phyloP scores from a whole-genome alignment of 2,797 vertebrate species.

The Phaenicophaeus curvirostris region DNA sequence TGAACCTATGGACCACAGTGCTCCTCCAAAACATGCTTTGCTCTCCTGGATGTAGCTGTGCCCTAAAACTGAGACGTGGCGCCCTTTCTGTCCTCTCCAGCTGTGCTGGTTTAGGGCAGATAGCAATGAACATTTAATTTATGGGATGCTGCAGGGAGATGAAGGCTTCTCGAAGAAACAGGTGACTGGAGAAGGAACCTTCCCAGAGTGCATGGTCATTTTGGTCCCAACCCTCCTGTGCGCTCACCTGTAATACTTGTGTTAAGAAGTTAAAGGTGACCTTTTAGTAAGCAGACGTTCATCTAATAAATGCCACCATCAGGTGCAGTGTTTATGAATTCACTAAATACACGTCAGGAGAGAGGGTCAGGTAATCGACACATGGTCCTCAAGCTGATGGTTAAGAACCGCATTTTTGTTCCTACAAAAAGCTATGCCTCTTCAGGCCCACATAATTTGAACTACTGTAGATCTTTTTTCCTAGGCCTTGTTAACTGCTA shows the following conservation, averaged over 20 bases:
- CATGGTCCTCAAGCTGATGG: neutral
- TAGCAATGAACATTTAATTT: neutral
- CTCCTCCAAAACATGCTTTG: neutral
- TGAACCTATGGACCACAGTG: neutral
- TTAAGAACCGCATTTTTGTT: neutral
- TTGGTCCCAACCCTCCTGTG: neutral
- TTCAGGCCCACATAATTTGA: neutral
- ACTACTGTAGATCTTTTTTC: neutral
- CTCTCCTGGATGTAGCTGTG: neutral
- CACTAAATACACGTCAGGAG: neutral
- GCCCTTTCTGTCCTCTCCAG: neutral
- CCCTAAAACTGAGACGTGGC: rapidly evolving
- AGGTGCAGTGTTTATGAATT: neutral
- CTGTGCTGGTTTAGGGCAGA: neutral
- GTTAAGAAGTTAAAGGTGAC: neutral
- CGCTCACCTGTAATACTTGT: neutral
- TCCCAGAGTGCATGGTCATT: neutral
- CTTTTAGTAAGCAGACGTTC: neutral
- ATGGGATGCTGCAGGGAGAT: neutral
- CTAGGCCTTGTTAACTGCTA: neutral
- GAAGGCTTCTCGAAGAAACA: neutral
- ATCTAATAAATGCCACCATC: neutral
- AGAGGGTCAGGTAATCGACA: neutral
- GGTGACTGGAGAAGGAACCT: neutral
- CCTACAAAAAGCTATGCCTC: neutral